phyloP scores from a whole-genome alignment of 2,888 invertebrate species.

The Hedychridium roseum region DNA sequence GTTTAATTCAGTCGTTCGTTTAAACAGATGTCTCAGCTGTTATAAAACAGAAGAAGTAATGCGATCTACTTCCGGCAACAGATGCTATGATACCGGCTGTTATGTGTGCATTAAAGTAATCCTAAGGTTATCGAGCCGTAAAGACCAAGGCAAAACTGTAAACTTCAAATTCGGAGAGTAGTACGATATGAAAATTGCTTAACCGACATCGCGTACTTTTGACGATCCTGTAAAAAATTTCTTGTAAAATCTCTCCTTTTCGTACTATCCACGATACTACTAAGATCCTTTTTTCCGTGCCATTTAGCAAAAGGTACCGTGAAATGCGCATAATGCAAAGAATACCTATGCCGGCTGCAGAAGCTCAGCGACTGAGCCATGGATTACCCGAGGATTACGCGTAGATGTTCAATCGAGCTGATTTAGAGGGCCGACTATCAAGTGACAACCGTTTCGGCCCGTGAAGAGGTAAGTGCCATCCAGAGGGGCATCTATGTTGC shows the following conservation, averaged over 20 bases:
- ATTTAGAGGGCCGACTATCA: conserved; percentile 53
- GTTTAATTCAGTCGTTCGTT: conserved; percentile 40
- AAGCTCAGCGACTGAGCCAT: conserved; percentile 47
- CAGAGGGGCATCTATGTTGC: no score
- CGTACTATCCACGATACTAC: no score
- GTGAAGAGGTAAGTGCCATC: no score
- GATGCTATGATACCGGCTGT: conserved; percentile 33
- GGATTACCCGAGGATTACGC: conserved; percentile 58
- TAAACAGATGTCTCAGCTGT: conserved; percentile 16
- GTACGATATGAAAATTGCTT: no score
- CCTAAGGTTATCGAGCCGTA: conserved; percentile 12
- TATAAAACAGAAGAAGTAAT: conserved; percentile 33
- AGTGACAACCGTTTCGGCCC: no score
- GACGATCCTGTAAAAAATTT: no score
- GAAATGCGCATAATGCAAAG: conserved; percentile 25
- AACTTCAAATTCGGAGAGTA: no score
- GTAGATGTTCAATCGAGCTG: conserved; percentile 57
- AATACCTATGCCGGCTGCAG: conserved; percentile 49
- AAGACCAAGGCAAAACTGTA: conserved; percentile 15
- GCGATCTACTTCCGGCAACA: conserved; percentile 37
- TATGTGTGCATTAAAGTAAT: conserved; percentile 20
- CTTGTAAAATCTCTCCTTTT: not conserved
- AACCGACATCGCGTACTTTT: no score
- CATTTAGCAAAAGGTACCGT: conserved; percentile 36
- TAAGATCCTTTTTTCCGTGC: conserved; percentile 20